Base-by-base conservation (phyloP, 2,888 invertebrate genomes). In the Chydorus sphaericus region DNA sequence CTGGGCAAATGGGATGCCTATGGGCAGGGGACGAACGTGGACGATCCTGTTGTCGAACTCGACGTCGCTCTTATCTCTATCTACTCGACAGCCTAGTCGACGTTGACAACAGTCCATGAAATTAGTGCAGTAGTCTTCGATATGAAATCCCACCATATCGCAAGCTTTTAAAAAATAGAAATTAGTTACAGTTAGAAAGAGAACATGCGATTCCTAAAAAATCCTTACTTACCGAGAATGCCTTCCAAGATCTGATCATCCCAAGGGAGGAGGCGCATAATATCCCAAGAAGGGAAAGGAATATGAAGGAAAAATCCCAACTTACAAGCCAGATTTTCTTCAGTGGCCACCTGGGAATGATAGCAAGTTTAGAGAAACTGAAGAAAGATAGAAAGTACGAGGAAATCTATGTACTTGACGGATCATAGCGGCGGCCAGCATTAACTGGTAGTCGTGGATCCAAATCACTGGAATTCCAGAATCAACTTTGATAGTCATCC, bases 361-460 rank as follows among this genome's bases (percentile, higher is more conserved):
- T 16, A 7, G 11, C 10, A 16, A 3, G 7, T 38, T 7, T 8
- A 10, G 16, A 29, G 14, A 50, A 57, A 31, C 11, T 10, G 52
- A 53, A 48, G 59, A 29, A 33, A 49, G 6, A 28, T 28, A 10
- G 23, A 26, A 1, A 18, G 2, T 18, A 8, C 10, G 4, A 30
- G 10, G 16, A 3, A 1, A 29, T 11, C 2, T n/a, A 52, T 55
- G 58, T 59, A 71, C 68, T 59, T 70, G 65, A 57, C 74, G 67
- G 59, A 75, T 70, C 50, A 69, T 70, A 57, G 68, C 70, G 4
- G 74, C 74, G 7, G 73, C 70, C 33, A 73, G 65, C 68, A 75
- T 69, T 33, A 75, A 66, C 60, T 75, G 75, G 62, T 75, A 75
- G 62, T 75, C 75, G 63, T 75, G 75, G 48, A 75, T 72, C 75